Percentiles rank a stretch among this genome's conserved stretches.
phyloP scores from a whole-genome alignment of 2,113 vertebrate species.

The Dinomys branickii region DNA sequence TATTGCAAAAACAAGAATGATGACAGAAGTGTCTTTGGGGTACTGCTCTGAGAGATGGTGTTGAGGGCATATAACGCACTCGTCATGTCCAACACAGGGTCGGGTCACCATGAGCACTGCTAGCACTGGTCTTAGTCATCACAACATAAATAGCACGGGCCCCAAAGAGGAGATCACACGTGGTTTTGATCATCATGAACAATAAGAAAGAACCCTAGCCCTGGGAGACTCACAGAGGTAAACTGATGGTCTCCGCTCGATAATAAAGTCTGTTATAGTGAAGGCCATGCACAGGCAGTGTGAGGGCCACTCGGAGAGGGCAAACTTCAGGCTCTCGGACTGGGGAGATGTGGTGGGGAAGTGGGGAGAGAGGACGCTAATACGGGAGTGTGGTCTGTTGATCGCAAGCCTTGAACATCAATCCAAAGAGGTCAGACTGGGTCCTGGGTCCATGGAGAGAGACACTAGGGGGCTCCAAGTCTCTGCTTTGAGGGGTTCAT shows the following conservation, averaged over 20 bases:
- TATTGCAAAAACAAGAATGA: neutral
- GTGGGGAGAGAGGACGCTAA: neutral
- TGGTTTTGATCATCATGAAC: neutral
- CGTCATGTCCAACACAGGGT: neutral
- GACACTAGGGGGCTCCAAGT: neutral
- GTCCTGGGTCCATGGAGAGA: neutral
- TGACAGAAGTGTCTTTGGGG: neutral
- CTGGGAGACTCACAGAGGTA: neutral
- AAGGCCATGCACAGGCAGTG: neutral
- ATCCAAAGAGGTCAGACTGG: neutral
- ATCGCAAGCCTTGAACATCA: neutral
- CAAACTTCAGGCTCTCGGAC: neutral
- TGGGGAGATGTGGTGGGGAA: neutral
- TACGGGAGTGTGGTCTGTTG: neutral
- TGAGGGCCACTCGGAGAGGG: neutral
- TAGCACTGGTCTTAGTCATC: neutral
- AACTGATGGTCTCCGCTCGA: neutral
- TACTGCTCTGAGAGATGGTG: neutral
- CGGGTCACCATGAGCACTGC: neutral
- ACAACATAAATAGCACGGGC: neutral
- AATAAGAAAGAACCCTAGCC: neutral
- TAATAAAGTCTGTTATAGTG: neutral
- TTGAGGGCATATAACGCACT: neutral
- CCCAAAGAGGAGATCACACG: neutral
- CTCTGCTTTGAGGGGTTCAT: neutral